These are phyloP conservation scores for Osmoderma eremita DNA, from an alignment of 2,888 invertebrate species.

Conservation along the genomic window DNA sequence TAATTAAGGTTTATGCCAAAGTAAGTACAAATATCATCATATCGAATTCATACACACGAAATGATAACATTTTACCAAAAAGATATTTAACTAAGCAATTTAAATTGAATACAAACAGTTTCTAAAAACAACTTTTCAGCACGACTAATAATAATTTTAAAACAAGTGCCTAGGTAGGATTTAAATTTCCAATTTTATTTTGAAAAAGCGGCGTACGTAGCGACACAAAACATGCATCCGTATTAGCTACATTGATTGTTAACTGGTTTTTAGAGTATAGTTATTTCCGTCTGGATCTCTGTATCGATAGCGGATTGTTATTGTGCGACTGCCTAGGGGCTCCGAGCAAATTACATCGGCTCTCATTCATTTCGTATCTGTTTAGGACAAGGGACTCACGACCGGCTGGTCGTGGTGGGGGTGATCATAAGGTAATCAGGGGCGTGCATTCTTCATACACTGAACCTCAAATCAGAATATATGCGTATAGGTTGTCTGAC, in stretches of 20 bases:
- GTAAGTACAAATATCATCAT: conserved; percentile 7
- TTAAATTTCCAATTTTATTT: too few relatives aligned
- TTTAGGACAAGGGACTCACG: conserved; percentile 21
- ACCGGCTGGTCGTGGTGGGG: conserved; percentile 28
- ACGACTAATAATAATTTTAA: too few relatives aligned
- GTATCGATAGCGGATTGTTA: conserved; percentile 27
- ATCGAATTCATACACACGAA: neutral
- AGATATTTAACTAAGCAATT: too few relatives aligned
- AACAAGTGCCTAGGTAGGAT: too few relatives aligned
- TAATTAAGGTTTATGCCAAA: conserved; percentile 22
- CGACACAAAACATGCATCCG: conserved; percentile 4
- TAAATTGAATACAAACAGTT: too few relatives aligned
- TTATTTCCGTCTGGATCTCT: neutral
- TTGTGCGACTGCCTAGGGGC: conserved; percentile 5
- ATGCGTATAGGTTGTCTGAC: too few relatives aligned
- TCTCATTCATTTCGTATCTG: conserved; percentile 36
- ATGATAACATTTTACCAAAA: too few relatives aligned
- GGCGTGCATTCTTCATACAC: too few relatives aligned
- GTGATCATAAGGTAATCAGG: conserved; percentile 25
- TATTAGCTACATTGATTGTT: conserved; percentile 5
- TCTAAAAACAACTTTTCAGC: too few relatives aligned
- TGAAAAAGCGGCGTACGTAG: conserved; percentile 1
- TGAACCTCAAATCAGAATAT: too few relatives aligned
- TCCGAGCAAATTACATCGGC: conserved; percentile 18
- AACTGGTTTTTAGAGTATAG: neutral